Percentiles rank a stretch among this genome's conserved stretches.
These are phyloP conservation scores for Steromphala cineraria DNA, from an alignment of 2,888 invertebrate genomes.

Conservation along the genomic window DNA sequence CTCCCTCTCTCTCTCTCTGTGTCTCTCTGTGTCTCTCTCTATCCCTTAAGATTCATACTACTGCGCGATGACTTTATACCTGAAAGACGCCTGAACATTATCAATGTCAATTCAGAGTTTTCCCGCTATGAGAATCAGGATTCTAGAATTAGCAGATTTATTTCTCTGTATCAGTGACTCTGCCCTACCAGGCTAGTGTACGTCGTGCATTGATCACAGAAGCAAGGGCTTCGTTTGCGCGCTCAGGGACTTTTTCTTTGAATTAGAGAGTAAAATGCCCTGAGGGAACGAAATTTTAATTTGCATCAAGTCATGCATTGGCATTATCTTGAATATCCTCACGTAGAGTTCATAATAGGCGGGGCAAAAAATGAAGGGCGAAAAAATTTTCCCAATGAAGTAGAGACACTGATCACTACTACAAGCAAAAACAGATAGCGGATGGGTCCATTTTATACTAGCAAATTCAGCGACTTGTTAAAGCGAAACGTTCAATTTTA, in stretches of 20 bases:
- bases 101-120: constrained; percentile 8
- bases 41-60: background rate
- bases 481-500: constrained; percentile 9
- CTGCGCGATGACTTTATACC: background rate
- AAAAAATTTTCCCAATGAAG: background rate
- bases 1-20: background rate
- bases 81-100: background rate
- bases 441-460: constrained; percentile 9
- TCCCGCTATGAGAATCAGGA: constrained; percentile 1
- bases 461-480: constrained; percentile 7
- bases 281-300: constrained; percentile 9
- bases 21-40: background rate
- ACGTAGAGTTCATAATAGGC: constrained; percentile 14
- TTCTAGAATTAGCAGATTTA: constrained; percentile 12
- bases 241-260: constrained; percentile 1
- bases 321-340: constrained; percentile 20
- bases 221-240: background rate
- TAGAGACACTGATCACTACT: background rate
- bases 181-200: background rate
- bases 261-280: constrained; percentile 16
- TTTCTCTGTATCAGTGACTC: background rate
- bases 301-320: constrained; percentile 16
- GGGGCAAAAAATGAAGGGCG: background rate
- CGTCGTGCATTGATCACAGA: background rate
- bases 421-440: background rate